Evolutionary conservation across 2,888 invertebrate genomes (phyloP), one percentile per base, ranked within the genome.

Genomic region (Cerceris rybyensis): DNA sequence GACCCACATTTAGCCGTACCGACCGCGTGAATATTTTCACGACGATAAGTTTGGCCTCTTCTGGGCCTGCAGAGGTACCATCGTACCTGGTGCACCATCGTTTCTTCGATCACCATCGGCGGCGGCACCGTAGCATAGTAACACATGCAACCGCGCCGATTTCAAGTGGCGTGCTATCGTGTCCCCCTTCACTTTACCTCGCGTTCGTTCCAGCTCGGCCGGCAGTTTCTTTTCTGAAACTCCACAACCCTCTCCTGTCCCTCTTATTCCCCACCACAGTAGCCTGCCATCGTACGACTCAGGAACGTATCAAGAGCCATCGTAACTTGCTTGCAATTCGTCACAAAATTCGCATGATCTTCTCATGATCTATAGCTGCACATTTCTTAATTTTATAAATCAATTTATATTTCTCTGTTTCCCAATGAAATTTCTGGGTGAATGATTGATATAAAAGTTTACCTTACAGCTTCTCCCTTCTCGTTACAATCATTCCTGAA

Each of bases 121-220:
- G 86, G 88, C 90, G 87, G 87, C 90, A 91, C 88, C 74, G 90
- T 91, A 90, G 91, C 91, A 89, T 91, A 88, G 91, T 91, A 91
- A 92, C 91, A 91, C 89, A 88, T 81, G 78, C 80, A 75, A 64
- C 69, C 83, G 80, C 81, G 80, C 76, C 83, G 79, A 82, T 83
- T 87, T 86, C 82, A 78, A 85, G 85, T 87, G 84, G 86, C 75
- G 80, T 80, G 83, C 84, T 95, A 82, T 95, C 95, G 90, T 89
- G 75, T 75, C 93, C 93, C 89, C 93, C 90, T 84, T 93, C 92
- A 90, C 94, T 92, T 93, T 95, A 76, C 61, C 74, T 68, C 67
- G 64, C 72, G 52, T 67, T 78, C 80, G 83, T 84, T 83, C 82
- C 87, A 86, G 84, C 87, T 84, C 85, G 80, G 80, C 81, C 87